Conservation (phyloP, 2,888 invertebrate species). For the Tetramorium bicarinatum region DNA sequence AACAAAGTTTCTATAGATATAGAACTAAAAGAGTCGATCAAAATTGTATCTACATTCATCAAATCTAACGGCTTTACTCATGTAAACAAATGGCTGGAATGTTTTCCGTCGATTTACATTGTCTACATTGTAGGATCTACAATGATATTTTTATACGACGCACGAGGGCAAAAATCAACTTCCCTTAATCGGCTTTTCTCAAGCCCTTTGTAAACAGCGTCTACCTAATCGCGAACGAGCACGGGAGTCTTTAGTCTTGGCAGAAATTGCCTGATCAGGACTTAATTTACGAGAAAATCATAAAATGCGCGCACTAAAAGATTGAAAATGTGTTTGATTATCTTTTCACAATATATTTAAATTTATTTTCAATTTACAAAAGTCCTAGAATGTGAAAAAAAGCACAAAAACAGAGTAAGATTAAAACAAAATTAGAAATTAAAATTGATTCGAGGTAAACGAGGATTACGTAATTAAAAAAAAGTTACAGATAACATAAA, state of each 20-base stretch:
- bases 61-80: neutral
- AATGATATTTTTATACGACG: conserved; percentile 29
- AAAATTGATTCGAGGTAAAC: neutral
- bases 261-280: conserved; percentile 25
- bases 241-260: conserved; percentile 15
- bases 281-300: neutral
- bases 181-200: conserved; percentile 45
- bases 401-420: neutral
- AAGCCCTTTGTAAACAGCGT: conserved; percentile 35
- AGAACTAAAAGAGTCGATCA: neutral
- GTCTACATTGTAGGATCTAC: conserved; percentile 29
- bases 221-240: conserved; percentile 22
- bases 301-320: neutral
- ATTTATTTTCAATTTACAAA: neutral
- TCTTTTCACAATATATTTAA: neutral
- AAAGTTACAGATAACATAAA: neutral
- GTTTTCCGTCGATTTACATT: conserved; percentile 38
- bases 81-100: conserved; percentile 20
- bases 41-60: neutral
- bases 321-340: neutral
- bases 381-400: neutral
- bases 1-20: neutral
- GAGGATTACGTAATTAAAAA: neutral
- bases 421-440: neutral
- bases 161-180: conserved; percentile 46